phyloP scores from a whole-genome alignment of 2,888 invertebrate species.

The Argyresthia goedartella region DNA sequence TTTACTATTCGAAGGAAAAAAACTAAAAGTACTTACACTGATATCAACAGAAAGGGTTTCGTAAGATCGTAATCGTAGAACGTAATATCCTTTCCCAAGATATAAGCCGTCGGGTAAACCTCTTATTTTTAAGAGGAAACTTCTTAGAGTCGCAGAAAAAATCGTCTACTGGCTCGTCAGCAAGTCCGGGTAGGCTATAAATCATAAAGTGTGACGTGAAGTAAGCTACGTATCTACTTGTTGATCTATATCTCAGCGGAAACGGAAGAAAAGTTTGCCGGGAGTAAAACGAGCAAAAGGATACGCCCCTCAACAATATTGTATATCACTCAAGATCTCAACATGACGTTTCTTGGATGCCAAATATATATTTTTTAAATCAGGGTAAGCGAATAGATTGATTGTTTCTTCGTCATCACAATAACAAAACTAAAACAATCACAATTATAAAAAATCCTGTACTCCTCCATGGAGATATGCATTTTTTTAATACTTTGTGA shows the following conservation, averaged over 20 bases:
- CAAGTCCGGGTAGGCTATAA: neutral
- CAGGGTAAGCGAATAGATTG: no score
- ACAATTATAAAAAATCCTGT: no score
- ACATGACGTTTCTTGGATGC: no score
- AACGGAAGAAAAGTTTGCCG: neutral
- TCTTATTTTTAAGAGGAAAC: conserved; percentile 20
- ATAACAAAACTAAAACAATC: no score
- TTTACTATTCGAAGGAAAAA: neutral
- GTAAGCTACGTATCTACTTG: neutral
- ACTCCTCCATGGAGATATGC: no score
- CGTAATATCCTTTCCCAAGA: conserved; percentile 46
- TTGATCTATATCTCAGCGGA: neutral
- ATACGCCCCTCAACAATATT: neutral
- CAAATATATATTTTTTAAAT: no score
- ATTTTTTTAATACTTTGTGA: no score
- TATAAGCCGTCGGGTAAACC: conserved; percentile 16
- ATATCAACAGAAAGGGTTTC: conserved; percentile 23
- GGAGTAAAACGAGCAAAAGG: neutral
- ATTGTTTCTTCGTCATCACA: no score
- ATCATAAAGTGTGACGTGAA: neutral
- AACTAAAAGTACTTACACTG: conserved; percentile 7
- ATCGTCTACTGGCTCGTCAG: neutral
- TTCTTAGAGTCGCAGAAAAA: conserved; percentile 14
- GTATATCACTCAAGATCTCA: no score
- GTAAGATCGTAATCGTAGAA: conserved; percentile 41